These are phyloP conservation scores for Euwallacea similis DNA, from an alignment of 1,140 invertebrate genomes.

Conservation along the genomic window DNA sequence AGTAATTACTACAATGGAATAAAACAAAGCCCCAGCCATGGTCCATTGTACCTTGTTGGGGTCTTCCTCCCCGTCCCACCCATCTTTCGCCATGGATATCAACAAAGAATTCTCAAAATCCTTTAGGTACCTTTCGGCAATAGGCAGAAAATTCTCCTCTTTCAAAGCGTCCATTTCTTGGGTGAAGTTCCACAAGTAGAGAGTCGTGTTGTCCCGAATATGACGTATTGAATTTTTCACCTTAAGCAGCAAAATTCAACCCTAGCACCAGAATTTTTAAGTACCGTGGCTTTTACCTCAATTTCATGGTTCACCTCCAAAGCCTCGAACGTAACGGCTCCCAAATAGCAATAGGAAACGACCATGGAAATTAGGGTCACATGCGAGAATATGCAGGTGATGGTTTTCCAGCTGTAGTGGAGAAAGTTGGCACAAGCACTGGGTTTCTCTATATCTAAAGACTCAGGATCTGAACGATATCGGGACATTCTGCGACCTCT, in stretches of 20 bases:
- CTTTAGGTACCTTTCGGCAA: conserved; percentile 64
- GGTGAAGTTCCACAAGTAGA: conserved; percentile 79
- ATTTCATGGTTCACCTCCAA: conserved; percentile 76
- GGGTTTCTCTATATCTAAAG: conserved; percentile 44
- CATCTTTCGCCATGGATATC: conserved; percentile 81
- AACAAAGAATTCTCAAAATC: conserved; percentile 82
- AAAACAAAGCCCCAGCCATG: conserved; percentile 89
- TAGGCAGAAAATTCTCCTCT: conserved; percentile 72
- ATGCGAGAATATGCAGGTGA: conserved; percentile 85
- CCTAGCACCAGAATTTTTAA: too few species aligned
- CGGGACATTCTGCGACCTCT: conserved; percentile 38
- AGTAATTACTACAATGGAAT: conserved; percentile 96
- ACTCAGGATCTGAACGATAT: conserved; percentile 48
- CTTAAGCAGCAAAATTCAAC: conserved; percentile 53
- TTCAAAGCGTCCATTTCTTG: conserved; percentile 63
- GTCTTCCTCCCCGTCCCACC: conserved; percentile 90
- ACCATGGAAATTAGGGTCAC: conserved; percentile 84
- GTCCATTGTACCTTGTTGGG: conserved; percentile 80
- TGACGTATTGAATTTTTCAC: conserved; percentile 76
- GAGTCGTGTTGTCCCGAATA: conserved; percentile 73
- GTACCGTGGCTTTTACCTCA: conserved; percentile 58
- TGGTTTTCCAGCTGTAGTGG: conserved; percentile 70
- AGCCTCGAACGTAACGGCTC: conserved; percentile 81
- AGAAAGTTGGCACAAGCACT: conserved; percentile 48
- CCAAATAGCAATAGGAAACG: conserved; percentile 85